Evolutionary conservation across 2,888 invertebrate genomes (phyloP), one percentile per base, ranked within the genome.

Genomic region (Crematogaster levior): DNA sequence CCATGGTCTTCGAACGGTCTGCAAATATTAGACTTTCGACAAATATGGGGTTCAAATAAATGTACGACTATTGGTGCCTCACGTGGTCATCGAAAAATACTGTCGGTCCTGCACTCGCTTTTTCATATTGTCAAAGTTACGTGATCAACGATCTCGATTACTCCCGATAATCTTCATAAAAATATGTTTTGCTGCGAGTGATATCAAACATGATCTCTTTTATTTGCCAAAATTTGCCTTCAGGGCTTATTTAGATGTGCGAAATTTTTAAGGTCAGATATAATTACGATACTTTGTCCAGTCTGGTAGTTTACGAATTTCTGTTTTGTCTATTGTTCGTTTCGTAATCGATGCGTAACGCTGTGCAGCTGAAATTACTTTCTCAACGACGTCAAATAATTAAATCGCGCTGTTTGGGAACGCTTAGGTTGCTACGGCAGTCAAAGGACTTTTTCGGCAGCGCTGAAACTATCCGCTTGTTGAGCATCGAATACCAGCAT

Each of bases 401-500:
- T 56, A 81, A 81, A 84, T 74, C 73, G 46, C 34, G 34, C 34
- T 63, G 51, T 60, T 43, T 12, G 60, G 73, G 24, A 73, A 63
- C 83, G 83, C 34, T 83, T 81, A 73, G 65, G 73, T 65, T 77
- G 43, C 51, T 24, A 21, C 63, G 61, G 37, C 53, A 56, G 72
- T 81, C 89, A 88, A 88, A 88, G 87, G 89, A 87, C 81, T 84
- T 87, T 88, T 88, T 86, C 63, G 68, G 46, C 46, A 46, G 37
- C 72, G n/a, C 51, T 48, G 81, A 81, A 58, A 82, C 86, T 85
- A 86, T 84, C 82, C 72, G 77, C 82, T 84, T 86, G 88, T 74
- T 74, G 73, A 58, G 81, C 86, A 88, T 81, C 87, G 89, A 77
- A 87, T 84, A 82, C 87, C 85, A 83, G 74, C 85, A 82, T 87